These are phyloP conservation scores for Remorina albescens DNA, from an alignment of 2,797 vertebrate species.

Conservation along the genomic window DNA sequence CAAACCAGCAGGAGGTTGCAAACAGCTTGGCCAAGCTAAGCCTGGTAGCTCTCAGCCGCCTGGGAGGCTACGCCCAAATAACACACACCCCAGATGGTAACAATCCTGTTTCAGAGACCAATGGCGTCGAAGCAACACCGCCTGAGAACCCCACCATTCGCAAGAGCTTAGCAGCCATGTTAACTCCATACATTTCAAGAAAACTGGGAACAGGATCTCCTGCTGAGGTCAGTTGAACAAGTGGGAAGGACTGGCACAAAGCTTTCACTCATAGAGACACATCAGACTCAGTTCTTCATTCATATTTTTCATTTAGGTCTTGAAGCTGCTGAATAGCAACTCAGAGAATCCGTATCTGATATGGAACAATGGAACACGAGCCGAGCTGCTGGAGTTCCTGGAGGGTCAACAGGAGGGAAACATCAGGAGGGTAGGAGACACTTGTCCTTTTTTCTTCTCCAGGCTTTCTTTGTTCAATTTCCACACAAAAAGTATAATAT, in stretches of 20 bases:
- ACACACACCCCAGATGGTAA: conserved; percentile 73
- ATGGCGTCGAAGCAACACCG: conserved; percentile 87
- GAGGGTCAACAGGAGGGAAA: conserved; percentile 94
- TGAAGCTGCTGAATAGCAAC: conserved; percentile 98
- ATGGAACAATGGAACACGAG: conserved; percentile 97
- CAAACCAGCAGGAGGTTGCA: conserved; percentile 97
- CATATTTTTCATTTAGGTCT: conserved; percentile 81
- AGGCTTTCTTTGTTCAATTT: background rate
- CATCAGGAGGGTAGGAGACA: conserved; percentile 90
- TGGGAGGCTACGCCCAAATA: conserved; percentile 89
- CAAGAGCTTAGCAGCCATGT: conserved; percentile 95
- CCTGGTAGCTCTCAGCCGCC: conserved; percentile 91
- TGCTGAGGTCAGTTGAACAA: conserved; percentile 86
- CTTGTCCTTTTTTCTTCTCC: background rate
- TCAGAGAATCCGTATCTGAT: conserved; percentile 97
- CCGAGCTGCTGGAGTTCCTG: conserved; percentile 96
- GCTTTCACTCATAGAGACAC: background rate
- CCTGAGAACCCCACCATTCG: conserved; percentile 95
- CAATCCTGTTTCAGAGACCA: conserved; percentile 82
- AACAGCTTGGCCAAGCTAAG: conserved; percentile 96
- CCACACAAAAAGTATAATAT: background rate
- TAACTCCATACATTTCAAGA: conserved; percentile 94
- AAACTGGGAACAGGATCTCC: conserved; percentile 88
- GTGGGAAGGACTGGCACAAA: background rate
- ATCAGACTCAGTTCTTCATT: background rate